Evolutionary conservation across 2,888 invertebrate species (phyloP).

Genomic region (Mimumesa dahlbomi): DNA sequence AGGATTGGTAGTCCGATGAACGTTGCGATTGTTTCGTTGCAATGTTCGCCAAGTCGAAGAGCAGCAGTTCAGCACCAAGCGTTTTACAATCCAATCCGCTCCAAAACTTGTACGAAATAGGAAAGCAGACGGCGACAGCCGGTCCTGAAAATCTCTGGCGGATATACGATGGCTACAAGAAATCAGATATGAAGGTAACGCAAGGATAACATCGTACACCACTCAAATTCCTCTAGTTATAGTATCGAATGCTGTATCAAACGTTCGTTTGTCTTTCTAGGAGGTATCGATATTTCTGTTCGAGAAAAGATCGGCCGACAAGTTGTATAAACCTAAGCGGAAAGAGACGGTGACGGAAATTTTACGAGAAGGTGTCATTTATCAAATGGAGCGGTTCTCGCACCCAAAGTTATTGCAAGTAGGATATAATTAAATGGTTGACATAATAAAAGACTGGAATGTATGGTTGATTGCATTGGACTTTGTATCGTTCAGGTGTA

Average conservation of each 20-base stretch:
- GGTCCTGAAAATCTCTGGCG: constrained; percentile 96
- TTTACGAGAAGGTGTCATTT: constrained; percentile 89
- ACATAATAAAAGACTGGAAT: too few relatives aligned
- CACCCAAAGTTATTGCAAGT: constrained; percentile 90
- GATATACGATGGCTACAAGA: constrained; percentile 93
- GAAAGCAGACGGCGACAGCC: constrained; percentile 86
- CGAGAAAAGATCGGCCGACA: constrained; percentile 95
- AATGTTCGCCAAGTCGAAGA: constrained; percentile 89
- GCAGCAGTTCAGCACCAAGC: constrained; percentile 80
- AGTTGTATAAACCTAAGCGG: constrained; percentile 94
- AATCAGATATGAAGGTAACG: constrained; percentile 94
- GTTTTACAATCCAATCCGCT: constrained; percentile 90
- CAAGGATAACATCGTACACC: too few relatives aligned
- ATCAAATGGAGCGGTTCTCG: constrained; percentile 89
- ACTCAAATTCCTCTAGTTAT: too few relatives aligned
- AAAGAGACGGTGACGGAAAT: constrained; percentile 96
- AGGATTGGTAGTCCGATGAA: constrained; percentile 6
- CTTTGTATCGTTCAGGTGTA: constrained; percentile 38
- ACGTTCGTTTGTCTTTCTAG: constrained; percentile 81
- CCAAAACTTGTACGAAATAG: constrained; percentile 91
- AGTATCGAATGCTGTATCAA: too few relatives aligned
- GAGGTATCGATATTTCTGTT: constrained; percentile 96
- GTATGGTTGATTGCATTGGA: background rate
- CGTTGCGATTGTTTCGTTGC: constrained; percentile 35
- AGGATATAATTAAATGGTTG: too few relatives aligned